Conservation (phyloP, 2,797 vertebrate species). For the Buceros bicornis region DNA sequence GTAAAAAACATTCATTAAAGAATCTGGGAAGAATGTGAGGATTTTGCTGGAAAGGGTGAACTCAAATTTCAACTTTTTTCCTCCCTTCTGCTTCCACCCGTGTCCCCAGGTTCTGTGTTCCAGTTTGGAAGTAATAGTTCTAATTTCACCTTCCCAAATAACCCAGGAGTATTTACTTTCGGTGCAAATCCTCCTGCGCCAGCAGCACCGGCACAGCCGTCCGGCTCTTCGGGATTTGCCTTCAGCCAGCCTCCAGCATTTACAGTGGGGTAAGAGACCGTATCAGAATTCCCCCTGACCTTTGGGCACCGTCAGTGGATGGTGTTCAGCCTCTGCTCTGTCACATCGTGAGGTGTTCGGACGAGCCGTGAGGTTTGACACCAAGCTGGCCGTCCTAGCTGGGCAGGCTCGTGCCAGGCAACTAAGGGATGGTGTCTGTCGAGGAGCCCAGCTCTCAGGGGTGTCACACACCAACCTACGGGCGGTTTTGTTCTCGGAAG, state of each 20-base stretch:
- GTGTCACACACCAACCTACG: neutral
- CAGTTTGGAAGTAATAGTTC: slow-evolving; percentile 88
- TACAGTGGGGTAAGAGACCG: slow-evolving; percentile 86
- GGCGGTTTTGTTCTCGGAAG: neutral
- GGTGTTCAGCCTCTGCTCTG: neutral
- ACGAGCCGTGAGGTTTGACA: neutral
- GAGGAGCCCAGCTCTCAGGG: slow-evolving; percentile 21
- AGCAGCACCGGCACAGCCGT: slow-evolving; percentile 79
- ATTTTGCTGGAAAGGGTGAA: neutral
- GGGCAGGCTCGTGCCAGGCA: too few species aligned
- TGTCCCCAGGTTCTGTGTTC: slow-evolving; percentile 84
- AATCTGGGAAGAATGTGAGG: neutral
- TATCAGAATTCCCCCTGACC: slow-evolving; percentile 30
- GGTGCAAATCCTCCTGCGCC: slow-evolving; percentile 79
- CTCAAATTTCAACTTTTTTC: neutral
- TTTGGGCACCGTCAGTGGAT: neutral
- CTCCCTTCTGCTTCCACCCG: neutral
- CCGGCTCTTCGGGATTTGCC: slow-evolving; percentile 84
- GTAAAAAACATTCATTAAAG: neutral
- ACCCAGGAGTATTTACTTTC: slow-evolving; percentile 89
- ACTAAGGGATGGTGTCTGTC: neutral
- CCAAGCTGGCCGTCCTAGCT: neutral
- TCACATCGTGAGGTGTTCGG: neutral
- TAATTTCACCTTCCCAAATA: slow-evolving; percentile 86
- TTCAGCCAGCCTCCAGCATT: slow-evolving; percentile 85